Evolutionary conservation across 2,113 vertebrate genomes (phyloP), one percentile per base, ranked within the genome.

Genomic region (Electrona antarctica): DNA sequence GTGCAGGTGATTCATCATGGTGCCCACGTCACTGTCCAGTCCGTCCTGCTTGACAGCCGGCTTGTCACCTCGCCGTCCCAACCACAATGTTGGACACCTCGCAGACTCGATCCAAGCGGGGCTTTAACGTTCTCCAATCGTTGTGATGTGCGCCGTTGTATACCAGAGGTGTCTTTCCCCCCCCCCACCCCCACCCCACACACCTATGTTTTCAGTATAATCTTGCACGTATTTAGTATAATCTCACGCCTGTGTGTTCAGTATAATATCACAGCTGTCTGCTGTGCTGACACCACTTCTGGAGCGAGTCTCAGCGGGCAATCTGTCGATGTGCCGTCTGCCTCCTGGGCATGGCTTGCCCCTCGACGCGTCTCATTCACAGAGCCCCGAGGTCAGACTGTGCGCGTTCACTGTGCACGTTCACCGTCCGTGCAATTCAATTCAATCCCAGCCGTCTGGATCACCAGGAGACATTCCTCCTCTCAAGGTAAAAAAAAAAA

Each of bases 1-100:
- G 89, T 98, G 97, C 12, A 97, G 95, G 67, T 97, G 96, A 90
- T 95, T 97, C 97, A 99, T 99, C 83, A 15, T 80, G 41, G 46
- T 0, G 50, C 45, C 48, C 14, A 41, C 33, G 33, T 41, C 33
- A 41, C 3, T 5, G n/a, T 8, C 72, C 70, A 63, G 69, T 50
- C 74, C 47, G 21, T 13, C 51, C 47, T 54, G 54, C 8, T 8
- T 6, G 57, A 9, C 11, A 1, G 7, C 13, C 28, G 8, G 51
- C 9, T 52, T 3, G 51, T 52, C 10, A 12, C 51, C 9, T 52
- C 11, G 13, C 2, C 21, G 21, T 21, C 21, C 21, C 11, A 10
- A 58, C 10, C 15, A 8, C 21, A 3, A 29, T 28, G 7, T 7
- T 9, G 21, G 3, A 8, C n/a, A 9, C n/a, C 7, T 13, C 51